These are phyloP conservation scores for Keiferia lycopersicella DNA, from an alignment of 2,888 invertebrate genomes.

Conservation along the genomic window DNA sequence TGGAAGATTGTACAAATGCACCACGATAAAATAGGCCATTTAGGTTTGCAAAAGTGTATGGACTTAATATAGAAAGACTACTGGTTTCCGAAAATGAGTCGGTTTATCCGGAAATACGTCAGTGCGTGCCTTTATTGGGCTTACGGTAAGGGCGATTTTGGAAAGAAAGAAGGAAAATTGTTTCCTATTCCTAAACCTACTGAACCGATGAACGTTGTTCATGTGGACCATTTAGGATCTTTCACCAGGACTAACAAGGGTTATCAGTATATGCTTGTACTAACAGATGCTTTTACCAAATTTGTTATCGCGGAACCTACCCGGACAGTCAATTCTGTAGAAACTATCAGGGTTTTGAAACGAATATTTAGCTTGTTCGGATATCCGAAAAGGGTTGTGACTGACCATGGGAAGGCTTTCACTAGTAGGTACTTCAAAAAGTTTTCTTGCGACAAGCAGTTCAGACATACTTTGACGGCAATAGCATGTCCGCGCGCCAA, in stretches of 20 bases:
- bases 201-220: slow-evolving; percentile 35
- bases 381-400: slow-evolving; percentile 21
- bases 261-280: slow-evolving; percentile 37
- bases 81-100: slow-evolving; percentile 45
- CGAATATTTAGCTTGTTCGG: slow-evolving; percentile 29
- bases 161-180: slow-evolving; percentile 33
- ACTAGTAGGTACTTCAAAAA: slow-evolving; percentile 37
- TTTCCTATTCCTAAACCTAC: slow-evolving; percentile 38
- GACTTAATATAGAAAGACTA: slow-evolving; percentile 41
- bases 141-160: slow-evolving; percentile 41
- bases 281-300: slow-evolving; percentile 31
- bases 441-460: slow-evolving; percentile 34
- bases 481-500: slow-evolving; percentile 38
- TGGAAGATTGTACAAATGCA: slow-evolving; percentile 45
- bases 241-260: slow-evolving; percentile 6
- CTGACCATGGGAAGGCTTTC: slow-evolving; percentile 34
- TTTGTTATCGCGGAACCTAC: slow-evolving; percentile 35
- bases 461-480: slow-evolving; percentile 35
- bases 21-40: slow-evolving; percentile 49
- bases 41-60: slow-evolving; percentile 38
- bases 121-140: slow-evolving; percentile 41
- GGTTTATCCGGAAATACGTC: slow-evolving; percentile 41
- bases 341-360: slow-evolving; percentile 31
- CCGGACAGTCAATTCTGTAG: slow-evolving; percentile 32
- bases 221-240: slow-evolving; percentile 28